Evolutionary conservation across 2,888 invertebrate species (phyloP).

Genomic region (Eucriotettix oculatus): DNA sequence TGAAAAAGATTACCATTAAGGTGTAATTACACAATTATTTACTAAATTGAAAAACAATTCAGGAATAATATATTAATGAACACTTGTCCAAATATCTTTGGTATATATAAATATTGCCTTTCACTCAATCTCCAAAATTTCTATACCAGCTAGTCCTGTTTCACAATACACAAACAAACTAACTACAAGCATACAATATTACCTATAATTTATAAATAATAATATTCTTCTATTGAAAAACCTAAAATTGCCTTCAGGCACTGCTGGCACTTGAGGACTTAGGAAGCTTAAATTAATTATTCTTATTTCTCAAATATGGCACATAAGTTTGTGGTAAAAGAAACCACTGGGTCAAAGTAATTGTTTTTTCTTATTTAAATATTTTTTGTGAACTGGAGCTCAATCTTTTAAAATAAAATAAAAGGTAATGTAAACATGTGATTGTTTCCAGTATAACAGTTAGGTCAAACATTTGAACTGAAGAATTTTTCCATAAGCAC

Average conservation of each 20-base stretch:
- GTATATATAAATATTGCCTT: constrained; percentile 1
- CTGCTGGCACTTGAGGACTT: no score
- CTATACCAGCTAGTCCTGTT: neutral
- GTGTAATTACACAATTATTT: no score
- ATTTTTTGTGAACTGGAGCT: no score
- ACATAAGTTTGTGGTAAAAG: neutral
- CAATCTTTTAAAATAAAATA: no score
- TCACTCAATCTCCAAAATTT: neutral
- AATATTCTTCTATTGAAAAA: neutral
- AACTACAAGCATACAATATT: no score
- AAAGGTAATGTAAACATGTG: no score
- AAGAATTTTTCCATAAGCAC: neutral
- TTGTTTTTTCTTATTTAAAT: no score
- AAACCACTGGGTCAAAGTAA: no score
- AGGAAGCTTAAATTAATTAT: neutral
- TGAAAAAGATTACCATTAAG: no score
- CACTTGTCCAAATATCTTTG: constrained; percentile 4
- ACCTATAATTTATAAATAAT: no score
- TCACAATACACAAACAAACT: neutral
- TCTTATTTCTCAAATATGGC: constrained; percentile 1
- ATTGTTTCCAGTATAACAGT: no score
- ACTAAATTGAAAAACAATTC: neutral
- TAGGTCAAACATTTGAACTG: neutral
- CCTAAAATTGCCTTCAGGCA: neutral
- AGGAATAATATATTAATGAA: neutral